Base-by-base conservation (phyloP, 2,113 vertebrate genomes). In the Alces alces region DNA sequence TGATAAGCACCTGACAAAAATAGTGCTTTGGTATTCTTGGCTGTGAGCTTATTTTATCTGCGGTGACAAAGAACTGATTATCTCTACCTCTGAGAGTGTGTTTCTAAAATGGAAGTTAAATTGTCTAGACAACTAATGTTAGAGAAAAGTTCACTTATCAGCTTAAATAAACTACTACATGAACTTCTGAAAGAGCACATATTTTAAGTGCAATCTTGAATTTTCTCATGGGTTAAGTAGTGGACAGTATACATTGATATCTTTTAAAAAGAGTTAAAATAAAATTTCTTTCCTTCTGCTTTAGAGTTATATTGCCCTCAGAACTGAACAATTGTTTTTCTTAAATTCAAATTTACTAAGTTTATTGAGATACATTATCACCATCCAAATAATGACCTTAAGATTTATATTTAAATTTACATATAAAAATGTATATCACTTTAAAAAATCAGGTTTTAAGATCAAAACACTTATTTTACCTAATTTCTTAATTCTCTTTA, bases 1-100 rank as follows among this genome's bases (percentile, higher is more conserved):
- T 97, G 97, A 98, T 98, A 97, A 60, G 86, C 50, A 96, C 96
- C 96, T 97, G 97, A 96, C 98, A 95, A 93, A 97, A 98, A 98
- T 97, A 98, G 98, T 87, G 58, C 86, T 89, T 28, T 96, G 95
- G 70, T 97, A 97, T 98, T 98, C 97, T 97, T 98, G 97, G 95
- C 98, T 96, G 93, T 95, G 95, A 96, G 93, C 86, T 93, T 93
- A 61, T 39, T 97, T 98, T 97, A 97, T 98, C 97, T 95, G 45
- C 54, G 23, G 6, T 96, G 97, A 97, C 97, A 98, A 98, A 98
- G 98, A 95, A 88, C 83, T 64, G 45, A 78, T 93, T 98, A 97
- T 98, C 95, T 95, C 45, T 96, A 39, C 45, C 80, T 84, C 82
- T 95, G 86, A 96, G 95, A 97, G 64, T 82, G 43, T 93, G 95